Evolutionary conservation across 2,797 vertebrate species (phyloP), one percentile per base, ranked within the genome.

Genomic region (Loris lydekkerianus): DNA sequence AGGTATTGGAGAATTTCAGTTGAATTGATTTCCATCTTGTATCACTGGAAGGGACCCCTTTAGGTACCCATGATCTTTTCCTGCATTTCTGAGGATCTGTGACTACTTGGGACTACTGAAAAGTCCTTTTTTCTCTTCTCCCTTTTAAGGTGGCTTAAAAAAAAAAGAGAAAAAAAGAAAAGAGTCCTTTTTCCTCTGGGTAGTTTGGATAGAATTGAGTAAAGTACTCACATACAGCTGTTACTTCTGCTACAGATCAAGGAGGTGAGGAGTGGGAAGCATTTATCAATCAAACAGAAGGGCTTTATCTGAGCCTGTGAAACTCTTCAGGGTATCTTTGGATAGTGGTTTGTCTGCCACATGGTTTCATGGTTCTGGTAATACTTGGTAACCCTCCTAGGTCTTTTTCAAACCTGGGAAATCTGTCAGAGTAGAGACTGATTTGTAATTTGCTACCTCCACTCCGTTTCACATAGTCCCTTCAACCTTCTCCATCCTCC

Each of bases 271-370:
- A 37, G 40, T 63, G 29, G 34, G 75, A 93, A 93, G n/a, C 25
- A 88, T 85, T 75, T 95, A 40, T 90, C 58, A 91, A 61, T 86
- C 67, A 95, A 81, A 60, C 76, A 77, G n/a, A 92, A 20, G 11
- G 17, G 4, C 31, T 93, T 29, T 75, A 43, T 94, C 70, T 61
- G 65, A 72, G 70, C 73, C 90, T 27, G 69, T 87, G 53, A 77
- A 93, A 43, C 14, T 78, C 73, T 81, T 40, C 65, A 14, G 40
- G 43, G 43, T 7, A 73, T n/a, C 56, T 53, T 27, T 58, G 63
- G n/a, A 20, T 87, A 80, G 93, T 91, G 49, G 25, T n/a, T 85
- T 95, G 49, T 27, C 61, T 82, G 60, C 46, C n/a, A 70, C 37
- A 58, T 89, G 40, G n/a, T n/a, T 90, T 95, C 43, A 73, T 61